phyloP scores from a whole-genome alignment of 2,888 invertebrate species.

The Oxyteleia sp. region DNA sequence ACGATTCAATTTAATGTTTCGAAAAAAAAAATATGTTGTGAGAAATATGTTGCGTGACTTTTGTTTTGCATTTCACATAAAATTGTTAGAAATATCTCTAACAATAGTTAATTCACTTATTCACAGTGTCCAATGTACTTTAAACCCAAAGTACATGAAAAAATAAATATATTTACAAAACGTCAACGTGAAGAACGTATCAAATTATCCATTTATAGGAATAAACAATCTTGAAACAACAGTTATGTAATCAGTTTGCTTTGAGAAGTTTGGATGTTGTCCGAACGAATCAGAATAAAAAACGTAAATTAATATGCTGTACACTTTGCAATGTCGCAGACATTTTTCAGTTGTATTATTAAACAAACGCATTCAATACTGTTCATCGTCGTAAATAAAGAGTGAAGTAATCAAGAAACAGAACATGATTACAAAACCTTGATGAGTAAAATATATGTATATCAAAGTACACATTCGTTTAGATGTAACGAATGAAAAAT shows the following conservation, averaged over 20 bases:
- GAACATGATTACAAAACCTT: conserved; percentile 53
- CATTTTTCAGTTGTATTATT: conserved; percentile 34
- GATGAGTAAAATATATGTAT: conserved; percentile 57
- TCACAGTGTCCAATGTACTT: conserved; percentile 37
- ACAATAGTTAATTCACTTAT: conserved; percentile 24
- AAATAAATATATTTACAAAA: conserved; percentile 43
- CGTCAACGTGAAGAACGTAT: conserved; percentile 36
- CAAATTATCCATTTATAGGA: background rate
- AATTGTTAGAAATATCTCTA: conserved; percentile 3
- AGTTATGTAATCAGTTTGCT: conserved; percentile 27
- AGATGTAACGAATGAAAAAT: conserved; percentile 28
- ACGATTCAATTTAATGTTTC: no score
- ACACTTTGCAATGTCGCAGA: conserved; percentile 35
- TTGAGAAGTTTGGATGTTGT: conserved; percentile 41
- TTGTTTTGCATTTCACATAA: conserved; percentile 3
- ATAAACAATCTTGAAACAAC: background rate
- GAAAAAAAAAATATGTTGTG: background rate
- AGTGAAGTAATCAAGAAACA: conserved; percentile 53
- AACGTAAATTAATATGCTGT: background rate
- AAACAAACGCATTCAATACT: conserved; percentile 48
- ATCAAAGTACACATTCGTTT: conserved; percentile 60
- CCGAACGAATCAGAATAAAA: conserved; percentile 29
- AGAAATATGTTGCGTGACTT: background rate
- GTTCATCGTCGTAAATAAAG: conserved; percentile 51
- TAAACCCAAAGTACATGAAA: conserved; percentile 35